phyloP scores from a whole-genome alignment of 2,888 invertebrate species.

The Trissolcus japonicus region DNA sequence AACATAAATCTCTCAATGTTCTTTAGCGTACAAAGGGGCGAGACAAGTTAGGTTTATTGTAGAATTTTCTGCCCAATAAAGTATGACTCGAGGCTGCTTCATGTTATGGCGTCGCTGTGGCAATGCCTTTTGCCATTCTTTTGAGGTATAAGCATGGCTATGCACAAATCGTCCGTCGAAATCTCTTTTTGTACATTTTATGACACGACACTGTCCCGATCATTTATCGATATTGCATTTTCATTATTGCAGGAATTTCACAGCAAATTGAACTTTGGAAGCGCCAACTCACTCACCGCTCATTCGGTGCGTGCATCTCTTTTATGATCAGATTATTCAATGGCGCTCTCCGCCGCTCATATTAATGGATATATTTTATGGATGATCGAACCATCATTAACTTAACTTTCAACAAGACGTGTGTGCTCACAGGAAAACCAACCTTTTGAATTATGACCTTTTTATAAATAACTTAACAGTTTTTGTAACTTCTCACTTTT shows the following conservation, averaged over 20 bases:
- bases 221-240: slow-evolving; percentile 56
- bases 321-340: slow-evolving; percentile 43
- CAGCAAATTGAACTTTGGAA: slow-evolving; percentile 54
- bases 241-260: slow-evolving; percentile 60
- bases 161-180: slow-evolving; percentile 51
- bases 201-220: slow-evolving; percentile 63
- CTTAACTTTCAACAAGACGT: slow-evolving; percentile 30
- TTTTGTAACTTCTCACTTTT: no score
- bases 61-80: slow-evolving; percentile 76
- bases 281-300: slow-evolving; percentile 16
- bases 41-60: slow-evolving; percentile 71
- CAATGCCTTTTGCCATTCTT: slow-evolving; percentile 55
- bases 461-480: background rate
- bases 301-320: slow-evolving; percentile 25
- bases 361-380: slow-evolving; percentile 44
- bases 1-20: slow-evolving; percentile 57
- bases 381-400: slow-evolving; percentile 34
- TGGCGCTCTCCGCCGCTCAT: slow-evolving; percentile 30
- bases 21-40: slow-evolving; percentile 60
- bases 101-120: slow-evolving; percentile 55
- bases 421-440: slow-evolving; percentile 8
- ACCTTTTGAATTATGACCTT: slow-evolving; percentile 12
- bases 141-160: slow-evolving; percentile 58
- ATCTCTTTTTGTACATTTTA: slow-evolving; percentile 67
- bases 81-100: slow-evolving; percentile 64